A percentile compares a stretch with the other conserved stretches of the same genome.
Evolutionary conservation across 2,797 vertebrate genomes (phyloP).

Genomic region (Microctenopoma stevenorrisi): DNA sequence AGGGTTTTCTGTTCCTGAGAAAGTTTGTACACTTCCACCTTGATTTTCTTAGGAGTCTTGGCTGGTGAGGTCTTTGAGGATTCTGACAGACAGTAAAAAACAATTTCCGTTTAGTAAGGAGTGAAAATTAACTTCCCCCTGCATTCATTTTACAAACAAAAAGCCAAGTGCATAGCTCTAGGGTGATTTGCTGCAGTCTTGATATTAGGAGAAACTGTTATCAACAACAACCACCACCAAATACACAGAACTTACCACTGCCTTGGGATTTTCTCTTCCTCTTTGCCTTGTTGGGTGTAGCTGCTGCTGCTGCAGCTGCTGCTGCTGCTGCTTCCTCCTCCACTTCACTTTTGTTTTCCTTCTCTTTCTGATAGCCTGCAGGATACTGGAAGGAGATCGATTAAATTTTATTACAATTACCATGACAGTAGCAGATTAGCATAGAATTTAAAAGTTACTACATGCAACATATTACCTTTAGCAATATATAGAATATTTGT

Average conservation of each 20-base stretch:
- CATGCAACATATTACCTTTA: background rate
- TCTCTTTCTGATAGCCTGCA: constrained; percentile 95
- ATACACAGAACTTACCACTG: constrained; percentile 62
- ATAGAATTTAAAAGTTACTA: background rate
- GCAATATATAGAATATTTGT: no score
- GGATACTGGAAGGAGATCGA: constrained; percentile 86
- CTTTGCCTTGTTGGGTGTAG: constrained; percentile 85
- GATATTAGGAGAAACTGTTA: no score
- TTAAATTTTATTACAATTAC: background rate
- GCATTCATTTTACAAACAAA: background rate
- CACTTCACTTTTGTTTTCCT: constrained; percentile 86
- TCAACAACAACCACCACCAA: background rate
- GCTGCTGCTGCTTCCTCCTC: constrained; percentile 71
- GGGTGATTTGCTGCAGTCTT: background rate
- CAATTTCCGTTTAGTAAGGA: background rate
- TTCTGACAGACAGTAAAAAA: constrained; percentile 46
- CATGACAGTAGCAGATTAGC: background rate
- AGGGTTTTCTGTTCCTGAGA: constrained; percentile 88
- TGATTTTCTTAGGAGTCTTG: constrained; percentile 88
- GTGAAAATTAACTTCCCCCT: background rate
- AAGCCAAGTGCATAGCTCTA: background rate
- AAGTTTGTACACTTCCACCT: constrained; percentile 92
- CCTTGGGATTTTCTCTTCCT: constrained; percentile 86
- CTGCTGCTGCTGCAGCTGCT: constrained; percentile 5
- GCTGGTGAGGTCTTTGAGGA: constrained; percentile 77